Percentiles rank a stretch among this genome's conserved stretches.
These are phyloP conservation scores for Sciurus vulgaris DNA, from an alignment of 2,797 vertebrate species.

Conservation along the genomic window DNA sequence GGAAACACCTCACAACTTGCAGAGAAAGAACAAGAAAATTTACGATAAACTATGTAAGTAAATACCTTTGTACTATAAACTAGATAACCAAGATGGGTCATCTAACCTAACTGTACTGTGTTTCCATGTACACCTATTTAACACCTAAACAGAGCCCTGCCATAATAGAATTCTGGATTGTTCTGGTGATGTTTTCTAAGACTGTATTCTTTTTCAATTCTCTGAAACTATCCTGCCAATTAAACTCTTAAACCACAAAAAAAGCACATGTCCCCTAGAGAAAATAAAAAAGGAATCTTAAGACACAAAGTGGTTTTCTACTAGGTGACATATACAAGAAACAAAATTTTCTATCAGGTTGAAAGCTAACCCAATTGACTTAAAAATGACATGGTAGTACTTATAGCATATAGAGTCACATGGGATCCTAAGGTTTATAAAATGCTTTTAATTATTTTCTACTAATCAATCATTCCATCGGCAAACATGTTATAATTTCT, in stretches of 20 bases:
- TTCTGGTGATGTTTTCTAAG: conserved; percentile 27
- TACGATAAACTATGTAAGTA: neutral
- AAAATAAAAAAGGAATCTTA: neutral
- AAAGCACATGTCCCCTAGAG: neutral
- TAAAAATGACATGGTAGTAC: neutral
- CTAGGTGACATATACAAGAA: conserved; percentile 7
- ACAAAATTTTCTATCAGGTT: conserved; percentile 27
- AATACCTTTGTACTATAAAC: neutral
- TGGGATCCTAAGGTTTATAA: neutral
- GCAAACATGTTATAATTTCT: conserved; percentile 32
- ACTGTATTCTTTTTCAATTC: conserved; percentile 39
- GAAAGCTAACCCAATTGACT: neutral
- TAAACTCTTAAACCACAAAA: conserved; percentile 11
- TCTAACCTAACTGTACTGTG: neutral
- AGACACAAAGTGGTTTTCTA: conserved; percentile 52
- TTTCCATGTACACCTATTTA: neutral
- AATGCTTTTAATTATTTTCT: neutral
- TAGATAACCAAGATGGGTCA: neutral
- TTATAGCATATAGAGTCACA: neutral
- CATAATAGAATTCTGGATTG: neutral
- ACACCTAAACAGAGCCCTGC: neutral
- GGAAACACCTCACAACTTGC: conserved; percentile 34
- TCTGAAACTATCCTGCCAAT: neutral
- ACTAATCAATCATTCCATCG: conserved; percentile 1
- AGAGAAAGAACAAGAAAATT: conserved; percentile 46